Conservation (phyloP, 2,113 vertebrate species). For the Nannobrachium achirus region DNA sequence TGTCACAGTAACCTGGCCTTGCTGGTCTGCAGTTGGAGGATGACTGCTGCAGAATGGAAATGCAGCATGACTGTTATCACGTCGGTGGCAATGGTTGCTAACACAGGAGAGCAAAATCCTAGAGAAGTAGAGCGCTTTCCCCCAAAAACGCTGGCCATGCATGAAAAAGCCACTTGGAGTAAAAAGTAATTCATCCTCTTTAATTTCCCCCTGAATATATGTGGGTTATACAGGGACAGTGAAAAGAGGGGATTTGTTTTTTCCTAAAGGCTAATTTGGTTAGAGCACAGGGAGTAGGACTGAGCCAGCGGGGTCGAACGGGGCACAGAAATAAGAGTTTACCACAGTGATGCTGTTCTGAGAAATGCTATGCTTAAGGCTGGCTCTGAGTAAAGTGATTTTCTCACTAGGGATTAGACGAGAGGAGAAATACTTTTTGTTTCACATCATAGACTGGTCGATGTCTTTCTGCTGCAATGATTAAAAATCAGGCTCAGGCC, state of each 20-base stretch:
- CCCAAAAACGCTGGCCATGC: conserved; percentile 23
- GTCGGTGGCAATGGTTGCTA: conserved; percentile 24
- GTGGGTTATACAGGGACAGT: conserved; percentile 42
- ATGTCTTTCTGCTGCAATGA: conserved; percentile 31
- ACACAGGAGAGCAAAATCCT: background rate
- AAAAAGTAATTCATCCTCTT: background rate
- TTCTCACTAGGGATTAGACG: conserved; percentile 44
- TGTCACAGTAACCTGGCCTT: conserved; percentile 11
- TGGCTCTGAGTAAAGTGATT: conserved; percentile 39
- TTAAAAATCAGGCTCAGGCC: no score
- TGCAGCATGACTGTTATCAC: conserved; percentile 32
- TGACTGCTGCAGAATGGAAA: conserved; percentile 44
- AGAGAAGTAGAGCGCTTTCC: conserved; percentile 28
- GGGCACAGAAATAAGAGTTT: conserved; percentile 31
- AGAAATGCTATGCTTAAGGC: conserved; percentile 31
- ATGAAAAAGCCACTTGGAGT: conserved; percentile 29
- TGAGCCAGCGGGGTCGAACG: conserved; percentile 4
- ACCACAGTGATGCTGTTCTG: conserved; percentile 48
- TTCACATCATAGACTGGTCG: conserved; percentile 14
- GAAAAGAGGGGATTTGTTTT: conserved; percentile 35
- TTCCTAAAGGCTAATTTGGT: conserved; percentile 36
- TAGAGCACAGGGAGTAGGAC: conserved; percentile 17
- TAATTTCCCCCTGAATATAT: conserved; percentile 10
- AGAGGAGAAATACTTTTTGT: conserved; percentile 21
- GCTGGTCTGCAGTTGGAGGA: conserved; percentile 20